Conservation (phyloP, 2,888 invertebrate species). For the Lasioglossum leucozonium region DNA sequence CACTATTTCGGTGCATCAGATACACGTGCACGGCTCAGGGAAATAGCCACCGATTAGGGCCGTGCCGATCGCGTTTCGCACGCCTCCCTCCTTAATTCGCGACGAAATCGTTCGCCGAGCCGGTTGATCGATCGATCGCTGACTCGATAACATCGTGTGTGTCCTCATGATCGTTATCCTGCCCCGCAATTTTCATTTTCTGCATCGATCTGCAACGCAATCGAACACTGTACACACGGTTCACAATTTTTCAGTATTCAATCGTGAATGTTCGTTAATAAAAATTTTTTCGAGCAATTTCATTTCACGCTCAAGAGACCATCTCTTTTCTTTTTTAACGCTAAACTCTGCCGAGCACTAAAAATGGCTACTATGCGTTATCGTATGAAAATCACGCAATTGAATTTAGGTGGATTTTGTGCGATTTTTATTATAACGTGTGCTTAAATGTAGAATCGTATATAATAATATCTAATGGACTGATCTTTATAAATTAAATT, state of each 20-base stretch:
- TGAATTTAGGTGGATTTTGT: no score
- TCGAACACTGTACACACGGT: background rate
- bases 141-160: background rate
- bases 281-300: background rate
- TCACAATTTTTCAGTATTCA: background rate
- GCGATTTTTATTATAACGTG: no score
- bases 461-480: no score
- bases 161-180: background rate
- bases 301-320: no score
- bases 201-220: background rate
- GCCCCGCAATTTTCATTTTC: background rate
- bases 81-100: constrained; percentile 16
- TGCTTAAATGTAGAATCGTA: no score
- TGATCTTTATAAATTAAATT: no score
- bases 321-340: no score
- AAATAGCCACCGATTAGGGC: constrained; percentile 48
- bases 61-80: background rate
- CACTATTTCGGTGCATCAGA: constrained; percentile 57
- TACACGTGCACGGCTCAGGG: constrained; percentile 44
- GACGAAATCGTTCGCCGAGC: constrained; percentile 11
- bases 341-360: no score
- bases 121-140: background rate
- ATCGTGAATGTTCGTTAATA: no score
- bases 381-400: no score
- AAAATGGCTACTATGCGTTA: no score